phyloP scores from a whole-genome alignment of 1,140 invertebrate species.

The Reticulitermes speratus region DNA sequence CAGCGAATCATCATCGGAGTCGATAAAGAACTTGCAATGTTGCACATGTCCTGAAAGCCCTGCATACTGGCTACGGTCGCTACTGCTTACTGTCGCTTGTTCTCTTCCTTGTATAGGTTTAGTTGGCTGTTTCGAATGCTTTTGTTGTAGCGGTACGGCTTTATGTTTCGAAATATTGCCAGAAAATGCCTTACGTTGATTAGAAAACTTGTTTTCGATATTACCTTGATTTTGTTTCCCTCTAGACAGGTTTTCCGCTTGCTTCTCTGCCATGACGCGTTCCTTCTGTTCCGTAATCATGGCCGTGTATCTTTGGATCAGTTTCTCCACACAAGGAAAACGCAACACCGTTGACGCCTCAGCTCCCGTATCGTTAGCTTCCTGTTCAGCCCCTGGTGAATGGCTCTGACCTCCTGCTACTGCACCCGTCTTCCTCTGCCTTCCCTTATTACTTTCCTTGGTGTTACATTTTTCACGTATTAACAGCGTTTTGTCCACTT shows the following conservation, averaged over 20 bases:
- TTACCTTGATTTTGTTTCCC: background rate
- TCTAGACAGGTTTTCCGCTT: background rate
- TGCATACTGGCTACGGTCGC: background rate
- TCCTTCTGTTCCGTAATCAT: background rate
- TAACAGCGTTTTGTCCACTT: background rate
- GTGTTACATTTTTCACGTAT: background rate
- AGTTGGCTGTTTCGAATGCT: background rate
- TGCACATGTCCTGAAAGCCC: too few species aligned
- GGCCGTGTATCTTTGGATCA: slow-evolving; percentile 2
- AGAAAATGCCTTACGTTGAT: too few species aligned
- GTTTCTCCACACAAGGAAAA: slow-evolving; percentile 14
- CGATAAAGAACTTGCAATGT: background rate
- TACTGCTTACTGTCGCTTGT: background rate
- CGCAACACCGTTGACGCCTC: background rate
- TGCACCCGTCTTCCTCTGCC: slow-evolving; percentile 12
- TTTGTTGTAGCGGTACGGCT: too few species aligned
- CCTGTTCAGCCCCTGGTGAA: background rate
- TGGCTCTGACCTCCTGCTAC: background rate
- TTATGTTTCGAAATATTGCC: too few species aligned
- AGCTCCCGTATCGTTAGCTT: background rate
- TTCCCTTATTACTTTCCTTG: background rate
- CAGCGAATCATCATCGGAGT: background rate
- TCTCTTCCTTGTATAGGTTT: background rate
- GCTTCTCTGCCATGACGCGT: background rate
- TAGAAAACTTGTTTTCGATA: too few species aligned